A percentile compares a stretch with the other conserved stretches of the same genome.
These are phyloP conservation scores for Anas flavirostris DNA, from an alignment of 2,797 vertebrate species.

Conservation along the genomic window DNA sequence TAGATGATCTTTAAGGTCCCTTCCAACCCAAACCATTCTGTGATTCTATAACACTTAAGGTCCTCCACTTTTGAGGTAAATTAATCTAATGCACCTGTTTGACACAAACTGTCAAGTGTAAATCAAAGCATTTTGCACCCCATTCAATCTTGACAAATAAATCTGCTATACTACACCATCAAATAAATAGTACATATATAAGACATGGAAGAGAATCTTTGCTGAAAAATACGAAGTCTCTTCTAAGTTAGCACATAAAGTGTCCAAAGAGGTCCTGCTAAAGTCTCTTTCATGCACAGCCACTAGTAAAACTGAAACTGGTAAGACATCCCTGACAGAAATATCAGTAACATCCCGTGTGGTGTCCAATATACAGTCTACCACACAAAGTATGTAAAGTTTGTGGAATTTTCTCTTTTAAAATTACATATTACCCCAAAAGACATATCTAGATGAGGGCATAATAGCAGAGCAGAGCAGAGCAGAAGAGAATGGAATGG, in stretches of 20 bases:
- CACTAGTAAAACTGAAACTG: not conserved
- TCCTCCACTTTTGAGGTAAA: not conserved
- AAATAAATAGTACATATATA: not conserved
- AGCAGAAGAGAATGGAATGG: too few species aligned
- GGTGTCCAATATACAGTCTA: not conserved
- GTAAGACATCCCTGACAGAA: not conserved
- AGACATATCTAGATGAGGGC: not conserved
- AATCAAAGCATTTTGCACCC: not conserved
- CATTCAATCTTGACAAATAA: not conserved
- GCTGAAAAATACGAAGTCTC: not conserved
- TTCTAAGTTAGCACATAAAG: not conserved
- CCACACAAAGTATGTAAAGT: not conserved
- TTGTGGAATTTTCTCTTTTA: not conserved
- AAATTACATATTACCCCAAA: not conserved
- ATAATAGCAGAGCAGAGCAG: too few species aligned
- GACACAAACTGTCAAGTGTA: not conserved
- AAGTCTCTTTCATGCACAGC: not conserved
- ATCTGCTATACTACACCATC: not conserved
- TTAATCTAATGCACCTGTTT: not conserved
- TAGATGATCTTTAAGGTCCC: too few species aligned
- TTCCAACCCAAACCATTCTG: too few species aligned
- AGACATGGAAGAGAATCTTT: not conserved
- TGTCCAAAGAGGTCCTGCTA: not conserved
- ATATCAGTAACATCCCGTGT: fast-evolving
- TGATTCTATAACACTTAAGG: too few species aligned